Evolutionary conservation across 2,888 invertebrate species (phyloP), one percentile per base, ranked within the genome.

Genomic region (Drosophila anomelani): DNA sequence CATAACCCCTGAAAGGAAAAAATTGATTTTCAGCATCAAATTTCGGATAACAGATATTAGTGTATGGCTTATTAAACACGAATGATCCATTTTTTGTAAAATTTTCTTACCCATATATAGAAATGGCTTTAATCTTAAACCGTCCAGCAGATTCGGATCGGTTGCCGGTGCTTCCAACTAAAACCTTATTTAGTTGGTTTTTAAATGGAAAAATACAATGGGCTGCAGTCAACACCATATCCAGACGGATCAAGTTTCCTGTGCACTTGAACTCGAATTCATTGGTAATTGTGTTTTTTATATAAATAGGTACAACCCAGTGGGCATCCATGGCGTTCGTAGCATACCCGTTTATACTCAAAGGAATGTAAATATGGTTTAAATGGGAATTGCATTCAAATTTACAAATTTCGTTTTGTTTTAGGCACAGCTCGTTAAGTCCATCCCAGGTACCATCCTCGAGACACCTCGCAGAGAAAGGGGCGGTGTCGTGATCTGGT

Each of bases 351-450:
- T 23, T 1, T 13, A 23, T 44, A 1, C 3, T 44, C 4, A 15
- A 1, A 7, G 15, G 17, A 1, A 0, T 2, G 9, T 3, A 4
- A 12, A 6, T 1, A 26, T 15, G 4, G 9, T 8, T 9, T 5
- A 26, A 23, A 7, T 23, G 13, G 9, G 15, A 9, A 26, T 26
- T 15, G 26, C 46, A 46, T 15, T 46, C 15, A 26, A 15, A 46
- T 9, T 4, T 1, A 4, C 46, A 46, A 9, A 46, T 10, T 0
- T n/a, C 10, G 3, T 46, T n/a, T 5, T 26, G 46, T 10, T n/a
- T 5, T 5, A 7, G 15, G n/a, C 29, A 29, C 8, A 29, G 6
- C 7, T 29, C 7, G 1, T 29, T 29, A 29, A 29, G 29, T 8
- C 29, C 29, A 2, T 29, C 29, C 29, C 29, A 29, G 7, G 29